Conservation (phyloP, 2,797 vertebrate genomes). For the Hydrocynus forskahlii region DNA sequence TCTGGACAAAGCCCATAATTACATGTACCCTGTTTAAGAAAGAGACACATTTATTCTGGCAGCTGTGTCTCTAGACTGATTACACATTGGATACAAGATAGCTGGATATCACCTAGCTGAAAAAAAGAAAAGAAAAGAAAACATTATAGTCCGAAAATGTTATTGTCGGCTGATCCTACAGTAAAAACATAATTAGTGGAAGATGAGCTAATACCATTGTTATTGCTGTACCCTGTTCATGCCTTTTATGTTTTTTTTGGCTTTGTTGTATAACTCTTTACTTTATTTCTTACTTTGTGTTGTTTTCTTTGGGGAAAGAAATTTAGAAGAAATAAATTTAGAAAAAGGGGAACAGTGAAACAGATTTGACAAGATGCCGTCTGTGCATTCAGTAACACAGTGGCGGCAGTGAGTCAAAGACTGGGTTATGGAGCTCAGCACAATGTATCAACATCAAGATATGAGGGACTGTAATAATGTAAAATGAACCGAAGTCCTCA, state of each 20-base stretch:
- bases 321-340: neutral
- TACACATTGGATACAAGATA: conserved; percentile 66
- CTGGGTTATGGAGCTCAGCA: neutral
- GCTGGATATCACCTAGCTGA: conserved; percentile 56
- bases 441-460: neutral
- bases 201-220: conserved; percentile 30
- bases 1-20: conserved; percentile 62
- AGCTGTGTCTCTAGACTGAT: conserved; percentile 57
- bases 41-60: conserved; percentile 46
- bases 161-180: conserved; percentile 28
- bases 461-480: neutral
- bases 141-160: conserved; percentile 38
- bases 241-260: conserved; percentile 27
- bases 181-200: conserved; percentile 28
- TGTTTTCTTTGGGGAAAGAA: neutral
- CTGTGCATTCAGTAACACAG: neutral
- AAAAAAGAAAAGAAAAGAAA: neutral
- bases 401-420: neutral
- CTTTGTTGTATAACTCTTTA: neutral
- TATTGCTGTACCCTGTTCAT: conserved; percentile 3
- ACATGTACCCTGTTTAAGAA: conserved; percentile 69
- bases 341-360: neutral
- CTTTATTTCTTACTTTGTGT: conserved; percentile 11
- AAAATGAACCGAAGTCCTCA: conserved; percentile 6
- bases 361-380: neutral